Conservation (phyloP, 2,888 invertebrate species). For the Adelognathus sp. region DNA sequence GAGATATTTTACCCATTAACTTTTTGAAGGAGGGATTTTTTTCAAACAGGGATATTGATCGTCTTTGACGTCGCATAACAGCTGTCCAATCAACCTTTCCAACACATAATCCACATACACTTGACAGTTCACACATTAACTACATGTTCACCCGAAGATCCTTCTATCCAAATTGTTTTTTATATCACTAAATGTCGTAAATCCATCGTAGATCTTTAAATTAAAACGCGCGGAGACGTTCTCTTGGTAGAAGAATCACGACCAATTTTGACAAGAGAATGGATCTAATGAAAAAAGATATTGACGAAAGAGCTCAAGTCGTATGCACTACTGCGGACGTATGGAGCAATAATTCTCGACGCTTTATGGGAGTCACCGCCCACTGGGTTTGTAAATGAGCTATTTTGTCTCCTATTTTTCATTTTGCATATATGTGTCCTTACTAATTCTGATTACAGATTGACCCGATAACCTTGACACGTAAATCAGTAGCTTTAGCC, state of each 20-base stretch:
- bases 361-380: conserved; percentile 12
- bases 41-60: no score
- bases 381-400: conserved; percentile 1
- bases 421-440: neutral
- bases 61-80: no score
- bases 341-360: conserved; percentile 7
- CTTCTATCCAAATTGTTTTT: no score
- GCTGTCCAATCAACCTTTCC: no score
- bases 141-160: no score
- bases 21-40: no score
- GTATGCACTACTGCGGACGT: conserved; percentile 11
- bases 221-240: neutral
- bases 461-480: conserved; percentile 3
- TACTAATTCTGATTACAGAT: conserved; percentile 9
- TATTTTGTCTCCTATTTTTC: neutral
- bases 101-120: no score
- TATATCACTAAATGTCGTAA: no score
- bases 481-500: conserved; percentile 10
- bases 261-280: conserved; percentile 1
- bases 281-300: neutral
- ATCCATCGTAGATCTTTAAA: neutral
- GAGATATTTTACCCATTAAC: no score
- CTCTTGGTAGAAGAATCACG: conserved; percentile 2
- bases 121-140: no score
- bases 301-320: neutral